Base-by-base conservation (phyloP, 2,888 invertebrate genomes). In the Elmis aenea region DNA sequence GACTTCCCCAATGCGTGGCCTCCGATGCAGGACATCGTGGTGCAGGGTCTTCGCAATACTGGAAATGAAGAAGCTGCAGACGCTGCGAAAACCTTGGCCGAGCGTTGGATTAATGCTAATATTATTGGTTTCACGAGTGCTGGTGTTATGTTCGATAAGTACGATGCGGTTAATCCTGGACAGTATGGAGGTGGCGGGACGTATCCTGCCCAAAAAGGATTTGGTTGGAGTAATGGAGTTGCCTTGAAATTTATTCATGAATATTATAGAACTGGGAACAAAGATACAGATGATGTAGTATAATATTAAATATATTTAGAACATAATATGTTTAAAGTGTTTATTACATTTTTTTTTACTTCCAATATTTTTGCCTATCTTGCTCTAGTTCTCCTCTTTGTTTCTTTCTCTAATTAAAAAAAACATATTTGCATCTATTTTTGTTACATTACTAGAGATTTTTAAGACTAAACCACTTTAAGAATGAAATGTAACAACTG, bases 1-100 rank as follows among this genome's bases (percentile, higher is more conserved):
- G 86, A 87, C 60, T 81, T 77, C 55, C 85, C 89, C 0, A 90
- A 90, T 58, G 86, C 85, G 0, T 91, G 90, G 90, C 82, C 90
- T 0, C 90, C 90, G 2, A 73, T 85, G 24, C 83, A 88, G 44
- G 82, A 83, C 54, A 75, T 88, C 31, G 67, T 84, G 1, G 77
- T 88, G 2, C 75, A 81, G 58, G 81, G 81, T 2, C 64, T 88
- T 40, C 73, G 77, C 33, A 72, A 75, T 16, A 73, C 81, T 6
- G 71, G 71, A 0, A 73, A 73, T 8, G 47, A 57, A 1, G 73
- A 76, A 51, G 79, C 81, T 0, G 61, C 70, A 30, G 58, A 71
- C 8, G 52, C 79, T 34, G 86, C 86, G 0, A 72, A 72, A 46
- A 64, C 77, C 26, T 67, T 87, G 15, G 83, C 85, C 1, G 70